phyloP scores from a whole-genome alignment of 2,113 vertebrate species.

The Hemichromis elongatus region DNA sequence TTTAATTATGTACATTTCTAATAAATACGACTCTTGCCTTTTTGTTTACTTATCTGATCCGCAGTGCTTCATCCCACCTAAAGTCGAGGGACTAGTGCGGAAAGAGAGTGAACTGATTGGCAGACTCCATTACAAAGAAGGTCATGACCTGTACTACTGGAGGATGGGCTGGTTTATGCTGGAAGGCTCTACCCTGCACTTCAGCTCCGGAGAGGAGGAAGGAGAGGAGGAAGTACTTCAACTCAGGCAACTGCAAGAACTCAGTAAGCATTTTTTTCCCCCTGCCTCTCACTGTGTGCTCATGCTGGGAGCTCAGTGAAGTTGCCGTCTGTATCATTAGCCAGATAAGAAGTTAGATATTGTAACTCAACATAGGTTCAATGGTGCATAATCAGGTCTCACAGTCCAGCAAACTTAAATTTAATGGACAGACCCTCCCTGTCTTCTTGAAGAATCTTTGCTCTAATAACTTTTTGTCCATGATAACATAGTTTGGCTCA shows the following conservation, averaged over 20 bases:
- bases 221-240: constrained; percentile 78
- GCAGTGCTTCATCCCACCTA: constrained; percentile 84
- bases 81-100: constrained; percentile 78
- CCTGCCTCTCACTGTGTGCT: not conserved
- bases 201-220: constrained; percentile 75
- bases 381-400: not conserved
- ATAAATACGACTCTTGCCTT: not conserved
- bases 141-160: constrained; percentile 89
- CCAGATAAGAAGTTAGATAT: not conserved
- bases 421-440: not conserved
- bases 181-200: constrained; percentile 81
- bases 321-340: not conserved
- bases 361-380: not conserved
- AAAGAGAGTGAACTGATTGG: constrained; percentile 85
- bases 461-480: not conserved
- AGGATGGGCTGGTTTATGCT: constrained; percentile 88
- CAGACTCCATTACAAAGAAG: constrained; percentile 89
- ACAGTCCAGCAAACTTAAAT: not conserved
- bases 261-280: constrained; percentile 80
- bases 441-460: not conserved
- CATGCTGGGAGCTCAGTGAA: not conserved
- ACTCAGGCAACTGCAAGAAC: constrained; percentile 88
- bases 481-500: not conserved
- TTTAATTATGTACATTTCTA: not conserved
- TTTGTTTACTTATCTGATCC: not conserved